These are phyloP conservation scores for Glomeris maerens DNA, from an alignment of 1,140 invertebrate genomes.

Conservation along the genomic window DNA sequence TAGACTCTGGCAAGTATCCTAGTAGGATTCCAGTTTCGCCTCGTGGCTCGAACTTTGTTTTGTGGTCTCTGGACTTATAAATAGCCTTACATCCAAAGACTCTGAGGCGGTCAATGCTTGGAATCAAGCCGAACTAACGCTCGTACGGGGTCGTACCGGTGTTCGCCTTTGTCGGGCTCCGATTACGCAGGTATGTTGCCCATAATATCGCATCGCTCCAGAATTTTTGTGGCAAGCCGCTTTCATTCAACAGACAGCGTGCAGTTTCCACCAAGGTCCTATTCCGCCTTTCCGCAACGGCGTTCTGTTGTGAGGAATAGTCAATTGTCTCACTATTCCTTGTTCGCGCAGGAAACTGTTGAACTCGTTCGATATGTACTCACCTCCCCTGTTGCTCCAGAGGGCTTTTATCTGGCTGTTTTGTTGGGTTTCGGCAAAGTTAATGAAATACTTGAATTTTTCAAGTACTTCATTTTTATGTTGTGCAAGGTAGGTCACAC, in stretches of 20 bases:
- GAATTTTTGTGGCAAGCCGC: neutral
- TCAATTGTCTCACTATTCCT: conserved; percentile 27
- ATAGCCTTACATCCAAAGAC: conserved; percentile 34
- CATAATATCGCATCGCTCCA: conserved; percentile 16
- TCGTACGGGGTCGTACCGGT: conserved; percentile 30
- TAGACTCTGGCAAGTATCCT: too few species aligned
- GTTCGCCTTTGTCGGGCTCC: conserved; percentile 27
- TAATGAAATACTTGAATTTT: too few species aligned
- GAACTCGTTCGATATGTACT: conserved; percentile 13
- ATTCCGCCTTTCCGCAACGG: too few species aligned
- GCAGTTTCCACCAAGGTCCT: conserved; percentile 23
- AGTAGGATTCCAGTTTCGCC: too few species aligned
- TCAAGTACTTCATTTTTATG: too few species aligned
- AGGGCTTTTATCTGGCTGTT: conserved; percentile 8
- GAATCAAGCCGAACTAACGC: conserved; percentile 31
- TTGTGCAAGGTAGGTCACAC: too few species aligned
- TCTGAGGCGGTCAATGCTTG: conserved; percentile 34
- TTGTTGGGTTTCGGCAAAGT: too few species aligned
- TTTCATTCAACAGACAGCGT: neutral
- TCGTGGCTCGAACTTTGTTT: too few species aligned
- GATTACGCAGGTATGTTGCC: conserved; percentile 31
- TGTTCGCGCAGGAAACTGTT: conserved; percentile 10
- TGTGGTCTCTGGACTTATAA: too few species aligned
- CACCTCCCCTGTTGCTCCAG: conserved; percentile 10
- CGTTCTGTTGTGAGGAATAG: conserved; percentile 30